phyloP scores from a whole-genome alignment of 1,140 invertebrate species.

The Macrosteles quadrilineatus region DNA sequence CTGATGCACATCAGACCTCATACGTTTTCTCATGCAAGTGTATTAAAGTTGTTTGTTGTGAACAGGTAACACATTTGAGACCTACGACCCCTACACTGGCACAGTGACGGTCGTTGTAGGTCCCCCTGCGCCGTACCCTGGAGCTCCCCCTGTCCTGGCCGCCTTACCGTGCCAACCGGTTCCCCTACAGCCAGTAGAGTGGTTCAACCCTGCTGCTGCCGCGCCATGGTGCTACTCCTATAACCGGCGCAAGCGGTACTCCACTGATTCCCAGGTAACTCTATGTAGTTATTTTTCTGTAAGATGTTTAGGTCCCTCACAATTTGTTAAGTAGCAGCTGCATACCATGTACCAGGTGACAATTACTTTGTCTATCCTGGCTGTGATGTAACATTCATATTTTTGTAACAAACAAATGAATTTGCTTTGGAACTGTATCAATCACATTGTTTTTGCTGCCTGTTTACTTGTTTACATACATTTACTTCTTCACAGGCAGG shows the following conservation, averaged over 20 bases:
- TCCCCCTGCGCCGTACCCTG: constrained; percentile 32
- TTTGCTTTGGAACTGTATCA: no score
- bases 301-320: no score
- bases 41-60: neutral
- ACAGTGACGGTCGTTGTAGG: constrained; percentile 41
- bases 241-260: constrained; percentile 42
- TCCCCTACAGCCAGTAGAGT: constrained; percentile 47
- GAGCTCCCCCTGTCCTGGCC: constrained; percentile 38
- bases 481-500: no score
- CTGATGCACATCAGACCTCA: no score
- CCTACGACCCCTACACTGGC: constrained; percentile 44
- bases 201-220: constrained; percentile 44
- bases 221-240: constrained; percentile 28
- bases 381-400: no score
- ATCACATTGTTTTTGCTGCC: no score
- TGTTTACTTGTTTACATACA: no score
- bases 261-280: constrained; percentile 45
- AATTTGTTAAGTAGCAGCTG: constrained; percentile 4
- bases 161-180: constrained; percentile 45
- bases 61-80: constrained; percentile 41
- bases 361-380: constrained; percentile 46
- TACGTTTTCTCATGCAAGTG: no score
- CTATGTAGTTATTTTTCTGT: no score
- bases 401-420: no score
- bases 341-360: constrained; percentile 23